Evolutionary conservation across 2,888 invertebrate genomes (phyloP).

Genomic region (Phragmatobia fuliginosa): DNA sequence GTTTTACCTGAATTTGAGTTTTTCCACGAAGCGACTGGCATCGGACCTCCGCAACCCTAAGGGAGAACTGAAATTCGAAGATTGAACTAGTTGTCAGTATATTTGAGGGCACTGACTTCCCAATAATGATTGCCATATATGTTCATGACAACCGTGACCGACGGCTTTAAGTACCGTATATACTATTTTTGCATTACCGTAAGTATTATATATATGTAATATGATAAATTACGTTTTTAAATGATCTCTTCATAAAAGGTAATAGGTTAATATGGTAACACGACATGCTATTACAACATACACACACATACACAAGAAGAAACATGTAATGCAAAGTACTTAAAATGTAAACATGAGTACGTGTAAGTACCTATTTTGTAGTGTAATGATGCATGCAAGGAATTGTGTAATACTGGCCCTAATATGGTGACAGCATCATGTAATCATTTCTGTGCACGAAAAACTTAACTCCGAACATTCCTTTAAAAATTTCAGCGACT

Average conservation of each 20-base stretch:
- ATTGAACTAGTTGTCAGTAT: no score
- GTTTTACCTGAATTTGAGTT: no score
- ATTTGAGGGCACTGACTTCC: no score
- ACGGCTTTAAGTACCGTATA: no score
- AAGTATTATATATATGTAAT: neutral
- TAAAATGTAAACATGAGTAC: conserved; percentile 1
- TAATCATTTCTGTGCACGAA: conserved; percentile 15
- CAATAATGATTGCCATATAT: no score
- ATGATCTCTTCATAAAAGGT: conserved; percentile 37
- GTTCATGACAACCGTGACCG: no score
- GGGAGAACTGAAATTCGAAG: no score
- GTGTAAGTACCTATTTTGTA: conserved; percentile 9
- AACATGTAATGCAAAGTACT: conserved; percentile 4
- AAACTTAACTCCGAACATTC: conserved; percentile 5
- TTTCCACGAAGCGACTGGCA: no score
- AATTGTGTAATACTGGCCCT: conserved; percentile 53
- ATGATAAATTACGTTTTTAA: conserved; percentile 41
- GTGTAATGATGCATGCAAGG: conserved; percentile 52
- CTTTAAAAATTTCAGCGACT: neutral
- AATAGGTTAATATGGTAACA: conserved; percentile 32
- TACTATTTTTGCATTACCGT: no score
- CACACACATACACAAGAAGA: conserved; percentile 16
- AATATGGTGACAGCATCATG: conserved; percentile 51
- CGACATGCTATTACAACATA: conserved; percentile 38
- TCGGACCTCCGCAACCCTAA: no score